Evolutionary conservation across 2,797 vertebrate genomes (phyloP).

Genomic region (Helarctos malayanus): DNA sequence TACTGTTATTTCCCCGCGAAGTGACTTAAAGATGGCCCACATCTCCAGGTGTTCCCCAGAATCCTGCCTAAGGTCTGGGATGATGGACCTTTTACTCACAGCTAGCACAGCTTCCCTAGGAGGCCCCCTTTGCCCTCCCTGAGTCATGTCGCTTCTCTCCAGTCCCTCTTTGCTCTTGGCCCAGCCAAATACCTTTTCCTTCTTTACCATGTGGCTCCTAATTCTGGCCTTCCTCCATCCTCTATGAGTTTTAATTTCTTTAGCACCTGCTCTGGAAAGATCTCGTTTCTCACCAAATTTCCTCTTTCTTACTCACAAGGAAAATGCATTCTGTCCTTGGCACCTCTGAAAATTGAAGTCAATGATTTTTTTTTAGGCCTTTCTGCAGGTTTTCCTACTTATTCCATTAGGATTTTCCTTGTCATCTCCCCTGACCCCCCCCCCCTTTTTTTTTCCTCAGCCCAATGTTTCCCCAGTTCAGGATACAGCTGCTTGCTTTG

Average conservation of each 20-base stretch:
- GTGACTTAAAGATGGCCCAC: background rate
- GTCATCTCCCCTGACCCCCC: background rate
- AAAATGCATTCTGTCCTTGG: slow-evolving; percentile 66
- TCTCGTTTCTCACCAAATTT: slow-evolving; percentile 38
- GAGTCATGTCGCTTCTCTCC: background rate
- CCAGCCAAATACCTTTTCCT: background rate
- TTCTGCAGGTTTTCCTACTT: slow-evolving; percentile 38
- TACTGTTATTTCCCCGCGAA: background rate
- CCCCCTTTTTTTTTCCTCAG: background rate
- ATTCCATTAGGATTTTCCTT: slow-evolving; percentile 24
- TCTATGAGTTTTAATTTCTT: slow-evolving; percentile 69
- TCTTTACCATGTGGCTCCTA: slow-evolving; percentile 2
- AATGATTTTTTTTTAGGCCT: slow-evolving; percentile 30
- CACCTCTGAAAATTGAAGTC: slow-evolving; percentile 35
- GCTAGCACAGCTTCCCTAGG: background rate
- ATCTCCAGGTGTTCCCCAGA: background rate
- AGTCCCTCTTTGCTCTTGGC: background rate
- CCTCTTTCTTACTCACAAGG: slow-evolving; percentile 41
- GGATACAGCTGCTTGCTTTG: background rate
- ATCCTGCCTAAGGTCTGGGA: background rate
- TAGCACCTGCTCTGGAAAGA: slow-evolving; percentile 63
- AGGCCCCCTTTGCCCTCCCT: background rate
- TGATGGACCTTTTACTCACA: background rate
- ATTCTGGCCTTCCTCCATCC: slow-evolving; percentile 9
- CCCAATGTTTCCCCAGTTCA: background rate